A percentile compares a stretch with the other conserved stretches of the same genome.
phyloP scores from a whole-genome alignment of 2,888 invertebrate species.

The Mallateleia sp. region DNA sequence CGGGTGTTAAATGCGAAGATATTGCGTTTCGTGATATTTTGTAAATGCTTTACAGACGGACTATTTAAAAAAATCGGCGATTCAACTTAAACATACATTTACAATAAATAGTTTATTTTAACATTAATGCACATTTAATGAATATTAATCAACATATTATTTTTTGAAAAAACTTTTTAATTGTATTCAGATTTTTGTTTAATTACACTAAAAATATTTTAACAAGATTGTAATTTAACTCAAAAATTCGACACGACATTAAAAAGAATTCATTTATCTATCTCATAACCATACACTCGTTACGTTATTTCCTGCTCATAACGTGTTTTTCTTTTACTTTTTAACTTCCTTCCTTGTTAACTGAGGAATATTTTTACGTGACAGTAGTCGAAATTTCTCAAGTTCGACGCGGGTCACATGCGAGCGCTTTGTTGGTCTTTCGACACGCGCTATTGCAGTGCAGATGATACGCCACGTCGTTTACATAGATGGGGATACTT shows the following conservation, averaged over 20 bases:
- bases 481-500: conserved; percentile 49
- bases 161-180: too few species aligned
- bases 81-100: too few species aligned
- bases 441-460: conserved; percentile 54
- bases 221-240: conserved; percentile 31
- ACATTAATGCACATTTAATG: too few species aligned
- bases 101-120: too few species aligned
- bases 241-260: background rate
- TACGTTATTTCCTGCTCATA: conserved; percentile 24
- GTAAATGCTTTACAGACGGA: background rate
- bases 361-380: conserved; percentile 53
- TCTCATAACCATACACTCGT: conserved; percentile 39
- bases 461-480: conserved; percentile 43
- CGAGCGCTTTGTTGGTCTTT: conserved; percentile 53
- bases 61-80: too few species aligned
- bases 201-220: too few species aligned
- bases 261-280: conserved; percentile 49
- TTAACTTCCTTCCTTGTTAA: conserved; percentile 40
- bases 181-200: too few species aligned
- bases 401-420: conserved; percentile 41
- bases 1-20: conserved; percentile 8
- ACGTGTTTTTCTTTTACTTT: conserved; percentile 47
- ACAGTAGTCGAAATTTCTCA: conserved; percentile 44
- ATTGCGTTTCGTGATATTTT: background rate
- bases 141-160: too few species aligned